Conservation (phyloP, 1,140 invertebrate species). For the Drosophila pseudoananassae region DNA sequence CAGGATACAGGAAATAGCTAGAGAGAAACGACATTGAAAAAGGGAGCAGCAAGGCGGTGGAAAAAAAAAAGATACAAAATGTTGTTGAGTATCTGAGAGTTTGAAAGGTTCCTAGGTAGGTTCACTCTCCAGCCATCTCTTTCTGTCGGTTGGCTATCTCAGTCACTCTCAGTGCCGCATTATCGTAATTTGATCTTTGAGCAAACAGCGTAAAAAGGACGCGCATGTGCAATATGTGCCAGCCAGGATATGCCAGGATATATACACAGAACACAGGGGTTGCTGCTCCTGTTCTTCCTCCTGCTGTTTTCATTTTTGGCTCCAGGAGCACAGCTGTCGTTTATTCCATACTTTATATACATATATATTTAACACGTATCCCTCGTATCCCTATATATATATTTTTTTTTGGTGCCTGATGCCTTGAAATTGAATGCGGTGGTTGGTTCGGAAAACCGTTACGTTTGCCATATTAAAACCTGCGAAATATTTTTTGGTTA, state of each 20-base stretch:
- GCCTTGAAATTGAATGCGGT: conserved; percentile 49
- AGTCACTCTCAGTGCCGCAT: conserved; percentile 11
- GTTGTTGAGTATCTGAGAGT: conserved; percentile 25
- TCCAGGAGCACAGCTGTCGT: conserved; percentile 63
- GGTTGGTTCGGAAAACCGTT: conserved; percentile 46
- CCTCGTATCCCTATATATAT: background rate
- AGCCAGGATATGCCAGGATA: conserved; percentile 47
- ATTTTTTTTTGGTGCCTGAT: conserved; percentile 6
- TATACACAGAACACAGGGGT: conserved; percentile 38
- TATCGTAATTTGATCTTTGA: conserved; percentile 73
- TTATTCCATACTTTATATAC: conserved; percentile 27
- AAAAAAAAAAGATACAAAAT: conserved; percentile 46
- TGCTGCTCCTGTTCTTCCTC: conserved; percentile 28
- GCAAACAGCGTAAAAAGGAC: conserved; percentile 71
- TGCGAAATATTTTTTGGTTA: conserved; percentile 7
- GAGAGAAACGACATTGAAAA: background rate
- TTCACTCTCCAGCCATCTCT: background rate
- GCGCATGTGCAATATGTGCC: conserved; percentile 63
- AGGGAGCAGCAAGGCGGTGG: conserved; percentile 9
- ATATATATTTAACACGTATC: background rate
- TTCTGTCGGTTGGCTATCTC: background rate
- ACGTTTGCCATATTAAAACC: conserved; percentile 39
- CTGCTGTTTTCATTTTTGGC: conserved; percentile 23
- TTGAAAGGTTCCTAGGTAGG: conserved; percentile 41
- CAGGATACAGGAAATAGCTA: conserved; percentile 57